These are phyloP conservation scores for Perizoma affinitatum DNA, from an alignment of 2,888 invertebrate genomes.

Conservation along the genomic window DNA sequence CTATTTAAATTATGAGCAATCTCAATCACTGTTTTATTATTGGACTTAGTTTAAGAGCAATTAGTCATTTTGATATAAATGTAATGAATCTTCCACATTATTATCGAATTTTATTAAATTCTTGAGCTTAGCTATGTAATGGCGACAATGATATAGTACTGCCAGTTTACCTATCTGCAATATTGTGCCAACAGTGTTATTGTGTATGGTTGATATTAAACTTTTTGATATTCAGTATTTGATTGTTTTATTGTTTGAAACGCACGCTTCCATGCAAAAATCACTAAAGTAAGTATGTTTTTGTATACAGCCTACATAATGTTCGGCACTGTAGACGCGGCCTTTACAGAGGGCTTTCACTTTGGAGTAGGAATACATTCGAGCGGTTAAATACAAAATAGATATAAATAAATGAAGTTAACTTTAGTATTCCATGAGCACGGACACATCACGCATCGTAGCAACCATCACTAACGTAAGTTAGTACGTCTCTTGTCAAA, in stretches of 20 bases:
- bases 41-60: constrained; percentile 33
- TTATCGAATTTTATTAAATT: constrained; percentile 35
- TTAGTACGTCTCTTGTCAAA: not conserved
- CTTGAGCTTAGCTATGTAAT: constrained; percentile 52
- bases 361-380: too few species aligned
- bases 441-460: not conserved
- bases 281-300: not conserved
- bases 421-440: not conserved
- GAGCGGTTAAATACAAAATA: too few species aligned
- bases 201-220: constrained; percentile 75
- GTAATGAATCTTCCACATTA: constrained; percentile 28
- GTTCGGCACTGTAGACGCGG: not conserved
- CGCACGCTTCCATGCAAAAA: constrained; percentile 37
- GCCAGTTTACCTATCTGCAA: constrained; percentile 57
- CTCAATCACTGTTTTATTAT: constrained; percentile 23
- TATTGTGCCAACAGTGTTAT: constrained; percentile 74
- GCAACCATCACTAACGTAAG: constrained; percentile 8
- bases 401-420: too few species aligned
- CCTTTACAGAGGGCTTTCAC: too few species aligned
- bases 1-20: constrained; percentile 2
- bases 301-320: too few species aligned
- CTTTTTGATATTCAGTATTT: constrained; percentile 67
- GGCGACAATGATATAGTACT: constrained; percentile 45
- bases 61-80: constrained; percentile 31
- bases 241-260: constrained; percentile 46